Conservation (phyloP, 30 jellyfish, hydroid and myxozoan genomes). For the Aurelia aurita region DNA sequence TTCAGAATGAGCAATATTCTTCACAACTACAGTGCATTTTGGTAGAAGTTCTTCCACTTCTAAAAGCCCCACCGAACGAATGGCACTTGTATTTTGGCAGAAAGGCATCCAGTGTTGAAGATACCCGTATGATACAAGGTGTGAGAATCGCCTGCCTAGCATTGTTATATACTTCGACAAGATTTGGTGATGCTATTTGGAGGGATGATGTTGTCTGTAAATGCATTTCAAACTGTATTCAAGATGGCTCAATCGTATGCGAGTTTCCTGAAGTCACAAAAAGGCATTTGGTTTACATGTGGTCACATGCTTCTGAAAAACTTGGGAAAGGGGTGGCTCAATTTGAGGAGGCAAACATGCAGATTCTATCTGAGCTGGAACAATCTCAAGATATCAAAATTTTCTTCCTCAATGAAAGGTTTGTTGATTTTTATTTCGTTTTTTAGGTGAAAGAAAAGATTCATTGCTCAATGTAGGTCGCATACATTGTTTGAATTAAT, state of each 20-base stretch:
- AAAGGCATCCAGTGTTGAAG: constrained; percentile 11
- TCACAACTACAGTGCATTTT: constrained; percentile 1
- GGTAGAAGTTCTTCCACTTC: constrained; percentile 2
- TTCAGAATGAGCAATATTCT: constrained; percentile 38
- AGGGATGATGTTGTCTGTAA: constrained; percentile 19
- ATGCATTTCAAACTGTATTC: constrained; percentile 14
- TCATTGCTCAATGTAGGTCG: no score
- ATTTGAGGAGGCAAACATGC: neutral
- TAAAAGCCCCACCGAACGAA: constrained; percentile 62
- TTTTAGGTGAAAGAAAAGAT: no score
- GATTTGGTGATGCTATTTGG: constrained; percentile 56
- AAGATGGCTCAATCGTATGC: neutral
- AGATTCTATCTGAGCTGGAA: constrained; percentile 12
- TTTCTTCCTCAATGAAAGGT: constrained; percentile 32
- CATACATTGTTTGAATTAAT: no score
- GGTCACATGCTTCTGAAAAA: constrained; percentile 48
- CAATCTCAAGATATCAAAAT: neutral
- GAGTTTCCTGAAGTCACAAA: constrained; percentile 33
- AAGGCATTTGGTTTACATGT: constrained; percentile 69
- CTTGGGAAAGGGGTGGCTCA: neutral
- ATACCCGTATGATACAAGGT: constrained; percentile 1
- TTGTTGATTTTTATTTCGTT: neutral
- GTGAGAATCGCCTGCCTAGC: constrained; percentile 56
- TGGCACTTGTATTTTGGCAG: constrained; percentile 67
- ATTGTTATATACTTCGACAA: constrained; percentile 26